Base-by-base conservation (phyloP, 2,113 vertebrate species). In the Hemiprocne comata region DNA sequence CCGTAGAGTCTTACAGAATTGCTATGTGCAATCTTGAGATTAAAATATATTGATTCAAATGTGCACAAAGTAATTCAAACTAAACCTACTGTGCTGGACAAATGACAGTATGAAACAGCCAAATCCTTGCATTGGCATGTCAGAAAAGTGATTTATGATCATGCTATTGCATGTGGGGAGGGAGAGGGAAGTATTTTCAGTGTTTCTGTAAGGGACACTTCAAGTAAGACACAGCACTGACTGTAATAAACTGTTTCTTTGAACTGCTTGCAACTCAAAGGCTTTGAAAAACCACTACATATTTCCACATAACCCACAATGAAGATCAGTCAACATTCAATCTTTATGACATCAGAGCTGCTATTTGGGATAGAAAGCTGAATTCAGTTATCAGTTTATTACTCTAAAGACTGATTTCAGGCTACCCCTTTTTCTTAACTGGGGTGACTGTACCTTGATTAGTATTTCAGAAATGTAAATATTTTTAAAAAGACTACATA, bases 21-120 rank as follows among this genome's bases (percentile, higher is more conserved):
- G 18, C 53, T 82, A 48, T 85, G 17, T 90, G 54, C 93, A 95
- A 91, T 81, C 46, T 20, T 53, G 36, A 80, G 70, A 95, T 81
- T 89, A 93, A 95, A 95, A 86, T 80, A 19, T 24, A 53, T 92
- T 61, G 10, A 18, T 78, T 95, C 58, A 92, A 50, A 88, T 28
- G 36, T 38, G 18, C 36, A 67, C 19, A 73, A 81, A 95, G 34
- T 81, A 94, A 94, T 78, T 65, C 54, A 90, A 94, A 95, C 40
- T 83, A 95, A 72, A 75, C 16, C 55, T 88, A 19, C 46, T 70
- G 34, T 8, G 10, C 72, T 90, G 51, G n/a, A 83, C 18, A 87
- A 87, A 95, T 86, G 85, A 78, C 54, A 84, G 65, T 21, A 28
- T 89, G 60, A 95, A 96, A 86, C 21, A 67, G 33, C 3, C 40